Conservation (phyloP, 2,113 vertebrate species). For the Prunella himalayana region DNA sequence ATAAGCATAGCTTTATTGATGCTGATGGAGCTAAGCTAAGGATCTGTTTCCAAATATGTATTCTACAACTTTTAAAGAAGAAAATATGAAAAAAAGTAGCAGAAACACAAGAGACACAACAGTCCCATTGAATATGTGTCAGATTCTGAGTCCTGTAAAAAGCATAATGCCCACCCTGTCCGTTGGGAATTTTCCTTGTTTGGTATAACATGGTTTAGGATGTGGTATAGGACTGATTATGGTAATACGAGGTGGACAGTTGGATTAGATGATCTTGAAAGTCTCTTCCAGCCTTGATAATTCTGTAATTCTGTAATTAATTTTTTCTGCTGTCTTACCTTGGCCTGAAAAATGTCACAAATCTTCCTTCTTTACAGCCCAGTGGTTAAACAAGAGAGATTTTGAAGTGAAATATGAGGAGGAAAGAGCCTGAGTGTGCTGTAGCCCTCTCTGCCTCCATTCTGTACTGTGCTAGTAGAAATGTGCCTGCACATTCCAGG, state of each 20-base stretch:
- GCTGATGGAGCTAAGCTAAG: not conserved
- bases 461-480: not conserved
- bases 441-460: not conserved
- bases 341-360: not conserved
- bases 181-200: not conserved
- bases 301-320: not conserved
- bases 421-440: not conserved
- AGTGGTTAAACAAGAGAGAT: not conserved
- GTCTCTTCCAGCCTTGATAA: not conserved
- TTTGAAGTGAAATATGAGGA: not conserved
- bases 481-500: not conserved
- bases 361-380: not conserved
- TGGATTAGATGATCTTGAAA: not conserved
- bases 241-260: rapidly evolving
- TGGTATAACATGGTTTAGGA: not conserved
- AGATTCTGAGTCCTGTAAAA: not conserved
- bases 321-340: not conserved
- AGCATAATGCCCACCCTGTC: not conserved
- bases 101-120: not conserved
- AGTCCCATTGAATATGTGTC: not conserved
- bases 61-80: not conserved
- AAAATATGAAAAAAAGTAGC: not conserved
- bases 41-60: not conserved
- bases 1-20: not conserved
- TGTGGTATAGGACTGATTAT: not conserved